Evolutionary conservation across 2,888 invertebrate species (phyloP).

Genomic region (Pemphredon lugubris): DNA sequence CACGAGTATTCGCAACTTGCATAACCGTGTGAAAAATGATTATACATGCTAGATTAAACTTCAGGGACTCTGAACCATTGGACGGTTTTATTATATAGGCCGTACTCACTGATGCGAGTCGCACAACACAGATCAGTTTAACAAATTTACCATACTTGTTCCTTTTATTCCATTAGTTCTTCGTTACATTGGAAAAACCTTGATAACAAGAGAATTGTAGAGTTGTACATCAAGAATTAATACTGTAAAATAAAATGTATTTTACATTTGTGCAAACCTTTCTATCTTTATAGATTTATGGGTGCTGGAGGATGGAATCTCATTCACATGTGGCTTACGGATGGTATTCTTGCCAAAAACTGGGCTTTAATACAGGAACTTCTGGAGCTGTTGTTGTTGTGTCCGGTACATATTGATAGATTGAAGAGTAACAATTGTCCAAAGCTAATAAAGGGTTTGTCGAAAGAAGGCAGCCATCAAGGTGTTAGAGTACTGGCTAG

Average conservation of each 20-base stretch:
- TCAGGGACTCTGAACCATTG: slow-evolving; percentile 76
- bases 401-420: slow-evolving; percentile 95
- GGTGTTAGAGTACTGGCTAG: slow-evolving; percentile 90
- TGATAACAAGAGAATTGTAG: too few relatives aligned
- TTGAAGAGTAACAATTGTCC: slow-evolving; percentile 96
- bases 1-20: slow-evolving; percentile 53
- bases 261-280: too few relatives aligned
- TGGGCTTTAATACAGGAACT: slow-evolving; percentile 94
- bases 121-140: slow-evolving; percentile 57
- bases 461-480: slow-evolving; percentile 90
- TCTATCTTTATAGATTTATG: slow-evolving; percentile 87
- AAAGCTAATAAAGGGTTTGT: slow-evolving; percentile 93
- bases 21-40: slow-evolving; percentile 60
- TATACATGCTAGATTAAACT: slow-evolving; percentile 73
- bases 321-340: slow-evolving; percentile 94
- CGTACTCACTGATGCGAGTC: slow-evolving; percentile 77
- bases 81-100: slow-evolving; percentile 66
- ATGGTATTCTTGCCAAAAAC: slow-evolving; percentile 91
- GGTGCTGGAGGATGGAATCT: slow-evolving; percentile 95
- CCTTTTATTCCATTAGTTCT: neutral
- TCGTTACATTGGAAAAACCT: too few relatives aligned
- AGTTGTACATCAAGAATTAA: neutral
- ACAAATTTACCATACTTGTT: neutral
- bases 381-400: slow-evolving; percentile 90
- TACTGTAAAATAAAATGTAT: slow-evolving; percentile 4